Evolutionary conservation across 2,888 invertebrate genomes (phyloP).

Genomic region (Sinopyrophorus schimmeli): DNA sequence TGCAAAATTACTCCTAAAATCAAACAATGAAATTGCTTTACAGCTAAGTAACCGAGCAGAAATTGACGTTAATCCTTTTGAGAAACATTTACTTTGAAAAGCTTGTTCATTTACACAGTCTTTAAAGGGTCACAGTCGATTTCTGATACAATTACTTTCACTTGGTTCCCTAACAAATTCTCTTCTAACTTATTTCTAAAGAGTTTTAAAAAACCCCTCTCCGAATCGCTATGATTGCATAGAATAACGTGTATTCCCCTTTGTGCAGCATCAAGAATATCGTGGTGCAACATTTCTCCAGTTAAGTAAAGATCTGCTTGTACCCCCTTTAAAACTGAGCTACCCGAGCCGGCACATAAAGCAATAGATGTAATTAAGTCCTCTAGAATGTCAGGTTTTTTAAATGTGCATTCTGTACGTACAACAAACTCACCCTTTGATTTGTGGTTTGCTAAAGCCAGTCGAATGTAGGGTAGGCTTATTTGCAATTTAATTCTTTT

Average conservation of each 20-base stretch:
- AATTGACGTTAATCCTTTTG: too few relatives aligned
- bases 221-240: constrained; percentile 93
- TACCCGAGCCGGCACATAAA: constrained; percentile 89
- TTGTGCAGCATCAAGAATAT: constrained; percentile 84
- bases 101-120: constrained; percentile 62
- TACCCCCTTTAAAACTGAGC: constrained; percentile 72
- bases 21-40: too few relatives aligned
- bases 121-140: constrained; percentile 77
- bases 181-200: constrained; percentile 57
- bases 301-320: constrained; percentile 83
- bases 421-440: constrained; percentile 51
- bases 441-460: constrained; percentile 65
- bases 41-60: not conserved
- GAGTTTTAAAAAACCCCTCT: constrained; percentile 78
- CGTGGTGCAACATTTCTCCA: constrained; percentile 96
- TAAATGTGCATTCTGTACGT: too few relatives aligned
- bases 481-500: constrained; percentile 70
- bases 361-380: constrained; percentile 68
- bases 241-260: constrained; percentile 79
- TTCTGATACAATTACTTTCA: constrained; percentile 70
- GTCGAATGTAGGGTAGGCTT: constrained; percentile 68
- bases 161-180: constrained; percentile 51
- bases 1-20: too few relatives aligned
- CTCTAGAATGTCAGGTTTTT: too few relatives aligned
- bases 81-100: too few relatives aligned